Percentiles rank a stretch among this genome's conserved stretches.
Conservation (phyloP, 2,888 invertebrate species). For the Sinopyrophorus schimmeli region DNA sequence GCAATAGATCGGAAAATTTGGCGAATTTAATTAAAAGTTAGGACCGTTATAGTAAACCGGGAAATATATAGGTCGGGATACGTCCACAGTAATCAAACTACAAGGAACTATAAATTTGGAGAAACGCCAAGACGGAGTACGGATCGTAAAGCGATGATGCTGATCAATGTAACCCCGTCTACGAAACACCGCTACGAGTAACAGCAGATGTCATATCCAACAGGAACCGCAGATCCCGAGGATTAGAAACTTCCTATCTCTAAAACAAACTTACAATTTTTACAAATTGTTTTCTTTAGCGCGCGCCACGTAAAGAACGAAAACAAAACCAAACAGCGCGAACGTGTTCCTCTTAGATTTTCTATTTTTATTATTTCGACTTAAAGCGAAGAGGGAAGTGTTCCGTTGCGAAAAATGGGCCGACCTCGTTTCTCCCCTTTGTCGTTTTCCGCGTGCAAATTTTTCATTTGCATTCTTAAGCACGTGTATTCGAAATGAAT, state of each 20-base stretch:
- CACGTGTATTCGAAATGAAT: conserved; percentile 9
- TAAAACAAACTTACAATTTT: conserved; percentile 2
- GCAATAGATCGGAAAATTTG: too few species aligned
- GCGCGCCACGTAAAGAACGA: not conserved
- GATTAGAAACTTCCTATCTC: not conserved
- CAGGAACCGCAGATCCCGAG: not conserved
- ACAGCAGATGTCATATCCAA: conserved; percentile 11
- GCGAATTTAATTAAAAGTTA: too few species aligned
- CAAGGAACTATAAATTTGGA: conserved; percentile 16
- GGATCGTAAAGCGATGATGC: conserved; percentile 9
- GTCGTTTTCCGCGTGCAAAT: conserved; percentile 15
- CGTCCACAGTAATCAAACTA: conserved; percentile 9
- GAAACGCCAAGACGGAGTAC: conserved; percentile 5
- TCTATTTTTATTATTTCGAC: conserved; percentile 2
- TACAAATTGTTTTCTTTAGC: not conserved
- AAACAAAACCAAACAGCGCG: conserved; percentile 3
- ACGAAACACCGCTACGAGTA: conserved; percentile 1
- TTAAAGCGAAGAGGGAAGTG: conserved; percentile 1
- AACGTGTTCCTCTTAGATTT: conserved; percentile 1
- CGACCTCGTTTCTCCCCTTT: conserved; percentile 11
- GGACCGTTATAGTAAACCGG: too few species aligned
- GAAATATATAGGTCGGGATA: too few species aligned
- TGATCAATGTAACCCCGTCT: conserved; percentile 12
- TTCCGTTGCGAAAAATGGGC: too few species aligned
- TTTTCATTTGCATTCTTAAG: conserved; percentile 17